These are phyloP conservation scores for Corvus hawaiiensis DNA, from an alignment of 2,113 vertebrate genomes.

Conservation along the genomic window DNA sequence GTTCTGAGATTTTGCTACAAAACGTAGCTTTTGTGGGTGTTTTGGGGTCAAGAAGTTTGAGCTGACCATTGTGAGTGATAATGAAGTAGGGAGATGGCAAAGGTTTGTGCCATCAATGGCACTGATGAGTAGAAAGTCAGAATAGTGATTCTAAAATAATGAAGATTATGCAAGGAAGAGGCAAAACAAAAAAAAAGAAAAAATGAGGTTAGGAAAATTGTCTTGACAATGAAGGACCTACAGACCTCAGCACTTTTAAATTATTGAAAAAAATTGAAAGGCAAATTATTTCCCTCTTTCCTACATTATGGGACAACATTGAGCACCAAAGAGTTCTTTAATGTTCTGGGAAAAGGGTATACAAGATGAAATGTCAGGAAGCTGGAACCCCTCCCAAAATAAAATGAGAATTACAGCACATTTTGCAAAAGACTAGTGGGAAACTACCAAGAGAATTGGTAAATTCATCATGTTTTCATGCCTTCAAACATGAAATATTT, in stretches of 20 bases:
- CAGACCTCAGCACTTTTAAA: neutral
- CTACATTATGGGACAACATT: neutral
- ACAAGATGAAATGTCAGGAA: neutral
- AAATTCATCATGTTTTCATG: conserved; percentile 8
- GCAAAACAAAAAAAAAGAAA: neutral
- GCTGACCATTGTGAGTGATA: neutral
- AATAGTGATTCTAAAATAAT: neutral
- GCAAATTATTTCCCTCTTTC: neutral
- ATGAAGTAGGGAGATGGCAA: neutral
- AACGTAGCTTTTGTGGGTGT: accelerated
- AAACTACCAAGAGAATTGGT: neutral
- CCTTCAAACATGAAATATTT: neutral
- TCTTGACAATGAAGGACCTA: neutral
- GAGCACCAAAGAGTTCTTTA: neutral
- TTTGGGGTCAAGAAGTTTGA: neutral
- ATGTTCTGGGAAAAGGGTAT: neutral
- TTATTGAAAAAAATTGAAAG: neutral
- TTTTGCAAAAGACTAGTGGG: neutral
- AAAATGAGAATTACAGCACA: neutral
- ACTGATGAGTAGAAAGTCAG: neutral
- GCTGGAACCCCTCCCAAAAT: neutral
- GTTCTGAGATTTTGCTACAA: neutral
- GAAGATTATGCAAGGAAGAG: neutral
- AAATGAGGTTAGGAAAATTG: neutral
- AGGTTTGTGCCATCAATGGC: accelerated